These are phyloP conservation scores for Amphipyra tragopoginis DNA, from an alignment of 2,888 invertebrate species.

Conservation along the genomic window DNA sequence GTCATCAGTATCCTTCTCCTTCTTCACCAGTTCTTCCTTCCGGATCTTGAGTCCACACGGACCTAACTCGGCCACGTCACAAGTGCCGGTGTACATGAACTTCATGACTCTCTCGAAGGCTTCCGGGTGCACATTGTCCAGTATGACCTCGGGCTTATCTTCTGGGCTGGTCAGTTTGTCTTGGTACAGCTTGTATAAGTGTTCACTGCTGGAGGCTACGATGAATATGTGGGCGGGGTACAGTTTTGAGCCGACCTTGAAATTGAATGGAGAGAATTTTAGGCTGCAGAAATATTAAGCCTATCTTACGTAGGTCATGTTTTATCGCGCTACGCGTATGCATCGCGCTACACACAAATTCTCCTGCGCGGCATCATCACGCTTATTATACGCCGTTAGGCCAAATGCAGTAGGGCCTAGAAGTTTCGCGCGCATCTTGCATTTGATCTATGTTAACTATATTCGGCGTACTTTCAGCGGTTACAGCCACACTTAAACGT, in stretches of 20 bases:
- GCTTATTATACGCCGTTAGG: too few relatives aligned
- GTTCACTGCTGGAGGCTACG: constrained; percentile 91
- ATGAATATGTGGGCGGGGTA: constrained; percentile 94
- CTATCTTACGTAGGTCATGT: too few relatives aligned
- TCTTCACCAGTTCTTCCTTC: constrained; percentile 81
- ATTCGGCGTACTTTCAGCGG: too few relatives aligned
- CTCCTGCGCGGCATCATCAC: too few relatives aligned
- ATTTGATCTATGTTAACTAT: too few relatives aligned
- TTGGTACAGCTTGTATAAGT: constrained; percentile 89
- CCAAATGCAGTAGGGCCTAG: too few relatives aligned
- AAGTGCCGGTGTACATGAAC: constrained; percentile 92
- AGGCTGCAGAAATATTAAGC: too few relatives aligned
- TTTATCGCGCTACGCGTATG: too few relatives aligned
- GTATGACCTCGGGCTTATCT: constrained; percentile 77
- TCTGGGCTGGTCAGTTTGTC: constrained; percentile 69
- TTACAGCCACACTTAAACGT: too few relatives aligned
- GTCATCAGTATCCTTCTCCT: constrained; percentile 71
- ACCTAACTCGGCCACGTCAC: constrained; percentile 90
- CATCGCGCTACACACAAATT: too few relatives aligned
- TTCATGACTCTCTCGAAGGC: constrained; percentile 93
- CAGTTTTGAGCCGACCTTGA: constrained; percentile 89
- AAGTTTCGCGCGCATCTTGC: too few relatives aligned
- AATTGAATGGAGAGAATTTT: constrained; percentile 15
- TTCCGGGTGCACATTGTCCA: constrained; percentile 90
- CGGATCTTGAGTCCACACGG: constrained; percentile 83